phyloP scores from a whole-genome alignment of 2,113 vertebrate species.

The Odobenus rosmarus region DNA sequence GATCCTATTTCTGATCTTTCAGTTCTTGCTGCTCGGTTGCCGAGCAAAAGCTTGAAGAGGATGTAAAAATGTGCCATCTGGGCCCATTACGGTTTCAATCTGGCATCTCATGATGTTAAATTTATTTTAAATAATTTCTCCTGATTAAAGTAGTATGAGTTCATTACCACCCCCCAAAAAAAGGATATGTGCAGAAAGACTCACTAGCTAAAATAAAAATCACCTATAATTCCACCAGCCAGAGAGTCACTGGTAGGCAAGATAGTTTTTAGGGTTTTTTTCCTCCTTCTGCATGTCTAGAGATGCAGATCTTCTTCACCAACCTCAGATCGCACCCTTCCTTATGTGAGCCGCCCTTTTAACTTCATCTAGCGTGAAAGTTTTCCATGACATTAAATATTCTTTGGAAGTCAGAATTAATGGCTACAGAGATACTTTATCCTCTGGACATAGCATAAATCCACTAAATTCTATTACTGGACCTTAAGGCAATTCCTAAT shows the following conservation, averaged over 20 bases:
- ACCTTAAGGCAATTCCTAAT: not conserved
- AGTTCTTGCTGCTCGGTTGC: not conserved
- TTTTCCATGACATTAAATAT: not conserved
- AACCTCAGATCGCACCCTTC: not conserved
- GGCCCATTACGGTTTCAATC: slow-evolving; percentile 53
- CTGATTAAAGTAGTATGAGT: slow-evolving; percentile 37
- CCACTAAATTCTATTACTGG: not conserved
- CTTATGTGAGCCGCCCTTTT: not conserved
- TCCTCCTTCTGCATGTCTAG: not conserved
- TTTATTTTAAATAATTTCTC: slow-evolving; percentile 65
- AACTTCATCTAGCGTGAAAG: slow-evolving; percentile 21
- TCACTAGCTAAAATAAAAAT: slow-evolving; percentile 44
- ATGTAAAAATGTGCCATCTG: slow-evolving; percentile 54
- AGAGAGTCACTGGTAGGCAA: not conserved
- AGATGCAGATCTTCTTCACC: not conserved
- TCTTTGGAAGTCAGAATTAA: not conserved
- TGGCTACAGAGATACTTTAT: not conserved
- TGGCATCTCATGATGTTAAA: slow-evolving; percentile 59
- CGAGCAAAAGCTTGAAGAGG: not conserved
- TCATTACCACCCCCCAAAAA: not conserved
- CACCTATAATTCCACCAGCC: not conserved
- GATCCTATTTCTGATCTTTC: not conserved
- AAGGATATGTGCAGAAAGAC: not conserved
- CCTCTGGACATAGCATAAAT: not conserved
- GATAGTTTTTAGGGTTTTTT: not conserved